Base-by-base conservation (phyloP, 2,888 invertebrate species). In the Rutpela maculata region DNA sequence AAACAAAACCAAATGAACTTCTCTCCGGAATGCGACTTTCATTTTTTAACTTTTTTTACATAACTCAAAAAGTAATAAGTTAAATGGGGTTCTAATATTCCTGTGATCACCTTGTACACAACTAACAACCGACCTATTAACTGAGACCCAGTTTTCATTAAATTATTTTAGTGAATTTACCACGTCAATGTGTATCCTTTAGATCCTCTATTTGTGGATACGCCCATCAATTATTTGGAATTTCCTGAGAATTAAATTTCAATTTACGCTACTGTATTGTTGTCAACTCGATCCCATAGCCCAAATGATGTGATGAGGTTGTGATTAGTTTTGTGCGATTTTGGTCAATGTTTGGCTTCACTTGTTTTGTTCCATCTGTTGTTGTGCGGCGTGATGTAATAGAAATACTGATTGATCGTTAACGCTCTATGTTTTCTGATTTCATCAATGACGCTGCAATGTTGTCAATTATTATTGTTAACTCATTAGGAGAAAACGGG, bases 181-280 rank as follows among this genome's bases (percentile, higher is more conserved):
- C 12, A 43, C n/a, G n/a, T 50, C 50, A n/a, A 50, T 1, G 50
- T 31, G 31, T 26, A 60, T 12, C 26, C 26, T 60, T n/a, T n/a
- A 50, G 5, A 50, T 50, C 50, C n/a, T 50, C 50, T n/a, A 50
- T 50, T 50, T 50, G 50, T 50, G 50, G 50, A 3, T 50, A 50
- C n/a, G 43, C 6, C 26, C n/a, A 67, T 67, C 67, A 56, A 55
- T 68, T 68, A 55, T 31, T 22, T 56, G 31, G 31, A 9, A 56
- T 68, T 68, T 68, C 31, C 68, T 68, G 31, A 56, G 66, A 19
- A 68, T 56, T 31, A 31, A 68, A 68, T 68, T 67, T 68, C 68
- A 31, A 56, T 68, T 56, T 68, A 31, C 15, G 15, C 68, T 26
- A 26, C n/a, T 31, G 15, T 22, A 56, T 68, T 68, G 68, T 43